Percentiles rank a stretch among this genome's conserved stretches.
Conservation (phyloP, 2,113 vertebrate genomes). For the Brienomyrus longianalis region DNA sequence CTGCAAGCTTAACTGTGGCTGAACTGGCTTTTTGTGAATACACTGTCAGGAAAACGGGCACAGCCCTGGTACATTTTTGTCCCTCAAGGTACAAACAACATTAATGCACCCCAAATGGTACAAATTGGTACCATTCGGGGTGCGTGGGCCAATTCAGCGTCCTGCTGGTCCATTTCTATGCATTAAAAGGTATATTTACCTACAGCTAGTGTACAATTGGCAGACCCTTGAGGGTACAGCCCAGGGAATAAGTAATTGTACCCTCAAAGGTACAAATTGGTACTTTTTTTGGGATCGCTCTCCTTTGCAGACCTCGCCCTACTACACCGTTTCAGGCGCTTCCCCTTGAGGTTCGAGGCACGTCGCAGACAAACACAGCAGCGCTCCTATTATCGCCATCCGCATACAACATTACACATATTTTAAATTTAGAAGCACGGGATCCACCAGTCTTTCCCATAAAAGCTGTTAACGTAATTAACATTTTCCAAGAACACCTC, state of each 20-base stretch:
- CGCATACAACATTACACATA: background rate
- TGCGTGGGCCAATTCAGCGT: too few species aligned
- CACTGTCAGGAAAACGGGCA: too few species aligned
- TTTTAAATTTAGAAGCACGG: background rate
- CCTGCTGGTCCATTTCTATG: too few species aligned
- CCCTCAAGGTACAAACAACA: background rate
- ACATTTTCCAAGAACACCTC: background rate
- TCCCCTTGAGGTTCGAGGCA: background rate
- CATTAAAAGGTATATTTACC: background rate
- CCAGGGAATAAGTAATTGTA: background rate
- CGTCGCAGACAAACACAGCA: background rate
- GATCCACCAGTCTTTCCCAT: background rate
- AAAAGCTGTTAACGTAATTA: slow-evolving; percentile 5
- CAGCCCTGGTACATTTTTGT: background rate
- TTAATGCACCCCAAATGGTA: background rate
- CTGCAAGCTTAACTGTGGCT: background rate
- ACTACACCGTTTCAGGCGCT: background rate
- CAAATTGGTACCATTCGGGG: too few species aligned
- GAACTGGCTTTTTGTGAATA: background rate
- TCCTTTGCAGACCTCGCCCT: background rate
- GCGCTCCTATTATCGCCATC: background rate
- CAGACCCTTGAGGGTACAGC: background rate
- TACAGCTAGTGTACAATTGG: background rate
- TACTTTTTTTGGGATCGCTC: background rate
- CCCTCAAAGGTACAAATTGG: background rate